A percentile compares a stretch with the other conserved stretches of the same genome.
Evolutionary conservation across 2,113 vertebrate genomes (phyloP).

Genomic region (Helogale parvula): DNA sequence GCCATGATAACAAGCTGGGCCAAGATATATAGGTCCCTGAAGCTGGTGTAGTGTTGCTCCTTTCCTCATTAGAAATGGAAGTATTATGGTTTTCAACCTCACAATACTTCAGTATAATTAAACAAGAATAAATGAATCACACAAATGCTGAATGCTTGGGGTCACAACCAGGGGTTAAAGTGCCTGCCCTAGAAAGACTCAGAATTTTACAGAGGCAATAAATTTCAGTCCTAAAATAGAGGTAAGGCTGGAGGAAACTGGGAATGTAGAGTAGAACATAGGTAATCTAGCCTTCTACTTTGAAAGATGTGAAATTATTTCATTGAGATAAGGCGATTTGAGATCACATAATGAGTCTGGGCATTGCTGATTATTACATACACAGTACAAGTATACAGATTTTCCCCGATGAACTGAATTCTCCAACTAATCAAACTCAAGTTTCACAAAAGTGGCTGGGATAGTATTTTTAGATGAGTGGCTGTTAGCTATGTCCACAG

Average conservation of each 20-base stretch:
- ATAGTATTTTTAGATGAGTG: background rate
- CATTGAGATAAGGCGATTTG: background rate
- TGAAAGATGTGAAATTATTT: background rate
- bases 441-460: background rate
- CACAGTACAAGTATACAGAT: background rate
- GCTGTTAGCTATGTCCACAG: no score
- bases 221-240: background rate
- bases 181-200: background rate
- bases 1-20: background rate
- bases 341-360: background rate
- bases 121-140: background rate
- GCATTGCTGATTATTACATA: background rate
- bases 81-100: background rate
- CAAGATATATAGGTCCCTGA: background rate
- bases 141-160: background rate
- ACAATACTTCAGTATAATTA: background rate
- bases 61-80: background rate
- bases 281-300: background rate
- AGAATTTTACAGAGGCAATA: background rate
- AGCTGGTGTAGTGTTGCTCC: background rate
- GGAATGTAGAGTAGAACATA: background rate
- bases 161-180: background rate
- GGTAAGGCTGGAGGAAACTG: background rate
- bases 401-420: background rate
- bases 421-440: background rate